Evolutionary conservation across 2,797 vertebrate genomes (phyloP).

Genomic region (Calcarius lapponicus): DNA sequence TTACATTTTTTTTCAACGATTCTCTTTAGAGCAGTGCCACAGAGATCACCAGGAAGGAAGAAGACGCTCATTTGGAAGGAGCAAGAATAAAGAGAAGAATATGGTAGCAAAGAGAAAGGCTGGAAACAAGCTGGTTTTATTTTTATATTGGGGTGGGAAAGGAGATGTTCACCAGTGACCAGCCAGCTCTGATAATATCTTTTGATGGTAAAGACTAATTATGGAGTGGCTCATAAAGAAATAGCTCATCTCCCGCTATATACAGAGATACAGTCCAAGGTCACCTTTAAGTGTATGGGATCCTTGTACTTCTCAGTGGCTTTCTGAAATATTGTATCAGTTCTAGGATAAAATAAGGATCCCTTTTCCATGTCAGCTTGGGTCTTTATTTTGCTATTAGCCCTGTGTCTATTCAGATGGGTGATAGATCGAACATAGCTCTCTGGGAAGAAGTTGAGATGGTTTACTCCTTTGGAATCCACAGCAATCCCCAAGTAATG

Average conservation of each 20-base stretch:
- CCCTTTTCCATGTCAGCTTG: background rate
- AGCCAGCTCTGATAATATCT: background rate
- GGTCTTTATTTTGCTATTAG: background rate
- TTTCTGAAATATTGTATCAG: background rate
- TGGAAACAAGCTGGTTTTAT: background rate
- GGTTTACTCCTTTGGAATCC: background rate
- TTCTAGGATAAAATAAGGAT: background rate
- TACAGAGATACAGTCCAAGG: background rate
- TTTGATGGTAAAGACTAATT: background rate
- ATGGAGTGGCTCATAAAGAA: background rate
- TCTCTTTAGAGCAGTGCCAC: background rate
- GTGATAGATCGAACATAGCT: background rate
- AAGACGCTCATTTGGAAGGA: background rate
- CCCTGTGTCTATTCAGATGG: background rate
- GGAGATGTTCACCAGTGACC: background rate
- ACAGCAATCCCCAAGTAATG: background rate
- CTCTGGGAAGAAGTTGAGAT: background rate
- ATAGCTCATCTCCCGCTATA: background rate
- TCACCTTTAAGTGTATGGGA: background rate
- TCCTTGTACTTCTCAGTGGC: background rate
- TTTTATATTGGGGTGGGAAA: background rate
- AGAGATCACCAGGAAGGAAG: background rate
- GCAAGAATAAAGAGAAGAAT: background rate
- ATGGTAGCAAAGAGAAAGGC: background rate
- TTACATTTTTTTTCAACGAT: background rate